Conservation (phyloP, 2,888 invertebrate species). For the Spicauda simplicius region DNA sequence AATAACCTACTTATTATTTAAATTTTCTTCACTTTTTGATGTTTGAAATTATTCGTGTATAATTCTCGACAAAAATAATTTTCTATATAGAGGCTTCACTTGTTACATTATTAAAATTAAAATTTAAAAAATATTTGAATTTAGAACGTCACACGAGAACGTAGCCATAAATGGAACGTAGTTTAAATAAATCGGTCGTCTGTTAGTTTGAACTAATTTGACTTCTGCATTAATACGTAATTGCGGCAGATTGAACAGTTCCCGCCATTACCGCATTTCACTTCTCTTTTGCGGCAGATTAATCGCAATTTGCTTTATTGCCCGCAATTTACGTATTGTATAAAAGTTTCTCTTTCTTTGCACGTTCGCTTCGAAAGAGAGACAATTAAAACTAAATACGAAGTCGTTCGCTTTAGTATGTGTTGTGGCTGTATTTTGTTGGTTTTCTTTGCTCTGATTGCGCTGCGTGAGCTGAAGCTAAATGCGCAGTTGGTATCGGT, state of each 20-base stretch:
- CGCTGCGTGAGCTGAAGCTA: constrained; percentile 29
- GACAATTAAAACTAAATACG: constrained; percentile 36
- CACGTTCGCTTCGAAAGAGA: constrained; percentile 29
- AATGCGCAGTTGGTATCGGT: constrained; percentile 27
- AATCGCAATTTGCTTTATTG: constrained; percentile 33
- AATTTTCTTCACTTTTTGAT: too few relatives aligned
- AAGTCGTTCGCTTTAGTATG: constrained; percentile 22
- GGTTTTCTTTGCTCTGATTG: constrained; percentile 32
- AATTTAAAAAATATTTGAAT: too few relatives aligned
- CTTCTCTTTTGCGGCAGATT: constrained; percentile 27
- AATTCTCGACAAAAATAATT: too few relatives aligned
- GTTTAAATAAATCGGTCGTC: constrained; percentile 4
- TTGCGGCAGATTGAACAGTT: constrained; percentile 13
- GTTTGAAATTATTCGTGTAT: too few relatives aligned
- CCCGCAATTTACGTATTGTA: constrained; percentile 32
- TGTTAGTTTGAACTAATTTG: constrained; percentile 25
- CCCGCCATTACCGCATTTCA: constrained; percentile 21
- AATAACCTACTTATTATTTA: too few relatives aligned
- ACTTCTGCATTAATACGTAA: constrained; percentile 17
- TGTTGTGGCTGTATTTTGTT: constrained; percentile 29
- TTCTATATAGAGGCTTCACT: too few relatives aligned
- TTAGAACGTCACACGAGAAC: too few relatives aligned
- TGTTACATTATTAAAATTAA: too few relatives aligned
- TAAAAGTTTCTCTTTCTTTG: constrained; percentile 24
- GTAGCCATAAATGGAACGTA: not conserved